Percentiles rank a stretch among this genome's conserved stretches.
These are phyloP conservation scores for Colletes collaris DNA, from an alignment of 2,888 invertebrate genomes.

Conservation along the genomic window DNA sequence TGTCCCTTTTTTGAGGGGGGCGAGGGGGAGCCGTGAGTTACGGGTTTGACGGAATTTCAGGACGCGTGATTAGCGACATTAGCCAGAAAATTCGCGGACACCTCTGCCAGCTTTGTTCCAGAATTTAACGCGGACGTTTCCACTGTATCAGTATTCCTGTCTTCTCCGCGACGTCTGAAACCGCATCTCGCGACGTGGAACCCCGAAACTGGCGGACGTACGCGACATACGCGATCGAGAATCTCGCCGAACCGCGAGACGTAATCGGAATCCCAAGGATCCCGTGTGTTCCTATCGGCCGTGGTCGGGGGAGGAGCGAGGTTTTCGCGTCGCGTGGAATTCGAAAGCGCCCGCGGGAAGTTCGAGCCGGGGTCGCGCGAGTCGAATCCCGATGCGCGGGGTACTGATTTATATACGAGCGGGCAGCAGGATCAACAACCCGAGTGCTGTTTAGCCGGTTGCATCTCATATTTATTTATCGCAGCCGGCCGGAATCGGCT, in stretches of 20 bases:
- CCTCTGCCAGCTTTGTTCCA: too few relatives aligned
- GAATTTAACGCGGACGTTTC: too few relatives aligned
- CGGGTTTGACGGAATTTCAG: slow-evolving; percentile 24
- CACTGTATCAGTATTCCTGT: neutral
- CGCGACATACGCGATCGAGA: slow-evolving; percentile 19
- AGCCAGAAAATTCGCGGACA: neutral
- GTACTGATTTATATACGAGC: slow-evolving; percentile 69
- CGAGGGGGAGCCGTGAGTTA: slow-evolving; percentile 15
- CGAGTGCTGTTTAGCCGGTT: slow-evolving; percentile 72
- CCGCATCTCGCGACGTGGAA: neutral
- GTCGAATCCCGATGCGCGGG: slow-evolving; percentile 57
- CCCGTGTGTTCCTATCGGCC: slow-evolving; percentile 18
- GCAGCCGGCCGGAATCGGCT: slow-evolving; percentile 58
- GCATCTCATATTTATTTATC: slow-evolving; percentile 77
- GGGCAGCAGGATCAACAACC: slow-evolving; percentile 75
- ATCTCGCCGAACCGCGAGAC: slow-evolving; percentile 13
- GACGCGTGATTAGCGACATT: slow-evolving; percentile 28
- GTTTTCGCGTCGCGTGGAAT: slow-evolving; percentile 39
- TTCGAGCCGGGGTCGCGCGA: slow-evolving; percentile 55
- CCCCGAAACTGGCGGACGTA: neutral
- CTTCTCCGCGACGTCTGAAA: neutral
- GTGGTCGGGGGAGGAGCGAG: neutral
- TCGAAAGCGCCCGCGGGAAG: slow-evolving; percentile 39
- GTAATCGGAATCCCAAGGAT: slow-evolving; percentile 49
- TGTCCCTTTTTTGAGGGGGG: slow-evolving; percentile 56